Conservation (phyloP, 2,113 vertebrate genomes). For the Plecturocebus donacophilus region DNA sequence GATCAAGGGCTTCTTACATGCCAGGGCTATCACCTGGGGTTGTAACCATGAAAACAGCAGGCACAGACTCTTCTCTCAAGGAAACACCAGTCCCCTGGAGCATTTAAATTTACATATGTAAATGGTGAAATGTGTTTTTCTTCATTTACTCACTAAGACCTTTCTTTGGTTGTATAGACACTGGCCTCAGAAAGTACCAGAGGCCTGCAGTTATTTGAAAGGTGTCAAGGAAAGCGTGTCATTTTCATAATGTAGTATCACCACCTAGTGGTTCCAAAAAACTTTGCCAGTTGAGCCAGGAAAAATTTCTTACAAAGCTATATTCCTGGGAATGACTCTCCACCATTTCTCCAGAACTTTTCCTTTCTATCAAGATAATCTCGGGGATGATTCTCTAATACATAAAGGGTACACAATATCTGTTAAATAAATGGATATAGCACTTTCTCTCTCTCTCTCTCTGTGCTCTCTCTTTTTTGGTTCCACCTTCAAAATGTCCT, state of each 20-base stretch:
- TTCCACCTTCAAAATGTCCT: conserved; percentile 6
- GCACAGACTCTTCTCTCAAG: not conserved
- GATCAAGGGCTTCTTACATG: not conserved
- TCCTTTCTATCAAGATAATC: conserved; percentile 4
- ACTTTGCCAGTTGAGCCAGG: not conserved
- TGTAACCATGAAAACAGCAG: not conserved
- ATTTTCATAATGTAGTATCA: conserved; percentile 5
- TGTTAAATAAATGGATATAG: not conserved
- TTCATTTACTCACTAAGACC: not conserved
- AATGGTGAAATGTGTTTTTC: not conserved
- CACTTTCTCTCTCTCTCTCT: not conserved
- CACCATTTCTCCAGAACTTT: not conserved
- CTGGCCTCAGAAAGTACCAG: not conserved
- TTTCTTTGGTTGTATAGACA: not conserved
- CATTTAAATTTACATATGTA: not conserved
- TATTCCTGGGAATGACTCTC: not conserved
- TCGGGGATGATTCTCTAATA: not conserved
- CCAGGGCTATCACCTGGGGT: not conserved
- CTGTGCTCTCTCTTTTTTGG: not conserved
- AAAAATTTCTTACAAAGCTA: not conserved
- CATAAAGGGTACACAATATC: not conserved
- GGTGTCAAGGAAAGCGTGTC: not conserved
- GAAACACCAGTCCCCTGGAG: not conserved
- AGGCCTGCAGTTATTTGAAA: not conserved
- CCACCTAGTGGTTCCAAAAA: conserved; percentile 63